These are phyloP conservation scores for Drosophila carrolli DNA, from an alignment of 1,140 invertebrate species.

Conservation along the genomic window DNA sequence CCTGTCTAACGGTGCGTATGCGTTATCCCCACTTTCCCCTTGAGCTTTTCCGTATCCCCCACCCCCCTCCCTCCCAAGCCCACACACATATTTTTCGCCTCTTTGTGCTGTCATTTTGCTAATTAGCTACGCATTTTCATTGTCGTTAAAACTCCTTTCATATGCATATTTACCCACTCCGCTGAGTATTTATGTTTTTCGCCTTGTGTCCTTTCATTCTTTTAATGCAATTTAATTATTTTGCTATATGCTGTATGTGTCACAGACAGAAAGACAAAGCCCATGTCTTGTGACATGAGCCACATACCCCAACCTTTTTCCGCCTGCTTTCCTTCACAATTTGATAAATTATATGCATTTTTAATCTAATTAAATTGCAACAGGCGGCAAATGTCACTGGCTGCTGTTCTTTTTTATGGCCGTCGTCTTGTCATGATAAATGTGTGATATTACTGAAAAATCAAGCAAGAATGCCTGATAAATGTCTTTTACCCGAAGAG, in stretches of 20 bases:
- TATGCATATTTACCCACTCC: conserved; percentile 75
- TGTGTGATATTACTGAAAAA: conserved; percentile 5
- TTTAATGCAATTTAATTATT: conserved; percentile 81
- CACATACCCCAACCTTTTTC: background rate
- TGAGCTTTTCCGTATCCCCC: background rate
- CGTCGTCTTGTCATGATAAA: conserved; percentile 37
- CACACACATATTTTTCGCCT: conserved; percentile 2
- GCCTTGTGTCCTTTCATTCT: conserved; percentile 4
- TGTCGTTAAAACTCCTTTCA: conserved; percentile 65
- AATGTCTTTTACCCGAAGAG: too few relatives aligned
- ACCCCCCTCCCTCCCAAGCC: too few relatives aligned
- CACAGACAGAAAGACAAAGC: conserved; percentile 15
- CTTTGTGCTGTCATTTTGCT: conserved; percentile 75
- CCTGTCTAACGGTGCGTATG: conserved; percentile 79
- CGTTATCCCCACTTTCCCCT: conserved; percentile 41
- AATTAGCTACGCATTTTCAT: conserved; percentile 78
- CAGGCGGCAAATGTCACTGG: conserved; percentile 53
- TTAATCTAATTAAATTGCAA: conserved; percentile 67
- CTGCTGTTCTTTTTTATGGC: conserved; percentile 25
- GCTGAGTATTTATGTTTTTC: conserved; percentile 24
- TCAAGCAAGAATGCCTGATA: background rate
- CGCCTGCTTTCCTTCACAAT: conserved; percentile 12
- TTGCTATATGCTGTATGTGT: conserved; percentile 45
- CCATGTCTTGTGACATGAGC: conserved; percentile 69
- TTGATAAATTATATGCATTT: conserved; percentile 79